Percentiles rank a stretch among this genome's conserved stretches.
These are phyloP conservation scores for Eudyptes chrysolophus DNA, from an alignment of 2,113 vertebrate species.

Conservation along the genomic window DNA sequence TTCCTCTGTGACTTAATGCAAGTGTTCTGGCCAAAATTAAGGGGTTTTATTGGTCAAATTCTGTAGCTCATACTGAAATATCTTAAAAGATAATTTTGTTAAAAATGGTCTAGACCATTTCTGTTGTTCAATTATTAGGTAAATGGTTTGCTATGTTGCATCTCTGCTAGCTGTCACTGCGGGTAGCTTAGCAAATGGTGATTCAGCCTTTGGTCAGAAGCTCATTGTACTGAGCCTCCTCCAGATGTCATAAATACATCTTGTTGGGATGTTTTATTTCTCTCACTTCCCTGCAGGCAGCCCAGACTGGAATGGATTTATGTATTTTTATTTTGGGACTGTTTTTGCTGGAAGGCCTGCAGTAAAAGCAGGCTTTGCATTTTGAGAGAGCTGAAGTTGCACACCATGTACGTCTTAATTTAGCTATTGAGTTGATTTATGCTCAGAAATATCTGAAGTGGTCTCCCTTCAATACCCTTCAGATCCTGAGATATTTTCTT, in stretches of 20 bases:
- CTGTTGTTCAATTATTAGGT: not conserved
- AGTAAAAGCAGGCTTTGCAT: not conserved
- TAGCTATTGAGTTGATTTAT: not conserved
- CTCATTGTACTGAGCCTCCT: not conserved
- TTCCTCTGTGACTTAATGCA: not conserved
- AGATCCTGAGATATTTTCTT: not conserved
- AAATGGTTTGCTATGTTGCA: constrained; percentile 5
- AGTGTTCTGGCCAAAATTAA: not conserved
- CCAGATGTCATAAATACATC: constrained; percentile 47
- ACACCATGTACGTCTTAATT: not conserved
- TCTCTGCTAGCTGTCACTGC: not conserved
- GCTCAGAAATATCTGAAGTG: not conserved
- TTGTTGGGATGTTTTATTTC: constrained; percentile 40
- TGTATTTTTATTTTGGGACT: constrained; percentile 35
- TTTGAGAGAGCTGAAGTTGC: not conserved
- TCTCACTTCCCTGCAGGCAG: constrained; percentile 15
- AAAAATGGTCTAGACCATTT: not conserved
- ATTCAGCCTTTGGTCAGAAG: constrained; percentile 17
- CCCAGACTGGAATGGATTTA: constrained; percentile 7
- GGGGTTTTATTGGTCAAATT: not conserved
- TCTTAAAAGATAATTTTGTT: not conserved
- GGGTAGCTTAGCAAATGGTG: not conserved
- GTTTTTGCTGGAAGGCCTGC: constrained; percentile 40
- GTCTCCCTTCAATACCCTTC: not conserved
- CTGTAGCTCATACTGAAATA: not conserved